Conservation (phyloP, 2,113 vertebrate species). For the Podarcis cretensis region DNA sequence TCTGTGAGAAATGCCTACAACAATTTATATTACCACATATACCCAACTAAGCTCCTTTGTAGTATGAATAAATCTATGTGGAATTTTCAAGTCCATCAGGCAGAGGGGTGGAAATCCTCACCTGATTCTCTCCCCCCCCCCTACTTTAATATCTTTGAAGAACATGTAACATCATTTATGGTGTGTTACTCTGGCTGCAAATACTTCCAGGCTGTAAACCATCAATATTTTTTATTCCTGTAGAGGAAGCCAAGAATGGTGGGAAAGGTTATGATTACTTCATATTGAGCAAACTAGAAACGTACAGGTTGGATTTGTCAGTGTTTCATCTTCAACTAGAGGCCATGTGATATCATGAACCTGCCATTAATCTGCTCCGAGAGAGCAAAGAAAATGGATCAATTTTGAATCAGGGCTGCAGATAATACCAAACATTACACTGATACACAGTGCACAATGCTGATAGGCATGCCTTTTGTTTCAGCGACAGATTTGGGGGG, state of each 20-base stretch:
- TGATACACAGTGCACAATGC: neutral
- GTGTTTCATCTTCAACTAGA: slow-evolving; percentile 42
- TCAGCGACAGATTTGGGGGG: neutral
- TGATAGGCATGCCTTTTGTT: neutral
- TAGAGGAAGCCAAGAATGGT: slow-evolving; percentile 55
- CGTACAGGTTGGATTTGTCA: slow-evolving; percentile 49
- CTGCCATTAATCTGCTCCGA: slow-evolving; percentile 47
- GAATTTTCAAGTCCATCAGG: neutral
- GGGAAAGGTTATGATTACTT: slow-evolving; percentile 57
- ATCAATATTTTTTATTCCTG: slow-evolving; percentile 63
- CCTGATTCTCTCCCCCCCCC: too few relatives aligned
- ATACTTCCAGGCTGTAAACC: slow-evolving; percentile 63
- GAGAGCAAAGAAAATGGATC: slow-evolving; percentile 57
- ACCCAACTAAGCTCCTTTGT: neutral
- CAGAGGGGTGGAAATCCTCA: too few relatives aligned
- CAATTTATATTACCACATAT: neutral
- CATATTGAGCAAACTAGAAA: slow-evolving; percentile 55
- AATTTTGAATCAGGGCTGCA: slow-evolving; percentile 11
- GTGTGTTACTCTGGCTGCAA: slow-evolving; percentile 52
- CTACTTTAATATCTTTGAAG: slow-evolving; percentile 42
- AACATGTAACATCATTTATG: slow-evolving; percentile 60
- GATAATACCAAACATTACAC: neutral
- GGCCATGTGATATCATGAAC: slow-evolving; percentile 31
- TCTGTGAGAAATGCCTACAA: neutral
- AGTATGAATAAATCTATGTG: neutral